Percentiles rank a stretch among this genome's conserved stretches.
These are phyloP conservation scores for Lamprologus callipterus DNA, from an alignment of 2,113 vertebrate species.

Conservation along the genomic window DNA sequence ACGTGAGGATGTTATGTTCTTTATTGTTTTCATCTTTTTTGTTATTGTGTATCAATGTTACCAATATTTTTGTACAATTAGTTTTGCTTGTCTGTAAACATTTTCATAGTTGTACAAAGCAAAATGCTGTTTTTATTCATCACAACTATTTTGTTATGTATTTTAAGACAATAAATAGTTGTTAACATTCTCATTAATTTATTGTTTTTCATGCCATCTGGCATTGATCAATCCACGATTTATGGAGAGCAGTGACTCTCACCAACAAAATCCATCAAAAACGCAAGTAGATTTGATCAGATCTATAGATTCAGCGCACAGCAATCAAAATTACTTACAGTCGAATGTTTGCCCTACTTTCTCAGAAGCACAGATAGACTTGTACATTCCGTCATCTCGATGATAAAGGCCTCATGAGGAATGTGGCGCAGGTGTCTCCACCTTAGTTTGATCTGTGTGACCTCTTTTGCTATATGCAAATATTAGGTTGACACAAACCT, in stretches of 20 bases:
- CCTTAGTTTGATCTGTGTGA: slow-evolving; percentile 25
- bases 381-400: neutral
- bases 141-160: slow-evolving; percentile 74
- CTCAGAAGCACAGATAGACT: neutral
- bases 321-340: neutral
- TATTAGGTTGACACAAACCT: slow-evolving; percentile 29
- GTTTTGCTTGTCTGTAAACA: slow-evolving; percentile 86
- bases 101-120: slow-evolving; percentile 83
- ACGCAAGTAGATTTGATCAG: neutral
- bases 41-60: slow-evolving; percentile 69
- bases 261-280: neutral
- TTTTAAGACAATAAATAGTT: slow-evolving; percentile 74
- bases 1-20: slow-evolving; percentile 83
- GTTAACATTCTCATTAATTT: slow-evolving; percentile 32
- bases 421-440: slow-evolving; percentile 41
- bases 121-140: slow-evolving; percentile 71
- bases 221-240: neutral
- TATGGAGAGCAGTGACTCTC: neutral
- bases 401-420: slow-evolving; percentile 56
- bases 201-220: neutral
- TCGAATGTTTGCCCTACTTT: neutral
- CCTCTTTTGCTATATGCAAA: slow-evolving; percentile 17
- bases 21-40: slow-evolving; percentile 70
- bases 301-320: neutral
- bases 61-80: slow-evolving; percentile 80